phyloP scores from a whole-genome alignment of 2,113 vertebrate genomes.

The Madoqua kirkii region DNA sequence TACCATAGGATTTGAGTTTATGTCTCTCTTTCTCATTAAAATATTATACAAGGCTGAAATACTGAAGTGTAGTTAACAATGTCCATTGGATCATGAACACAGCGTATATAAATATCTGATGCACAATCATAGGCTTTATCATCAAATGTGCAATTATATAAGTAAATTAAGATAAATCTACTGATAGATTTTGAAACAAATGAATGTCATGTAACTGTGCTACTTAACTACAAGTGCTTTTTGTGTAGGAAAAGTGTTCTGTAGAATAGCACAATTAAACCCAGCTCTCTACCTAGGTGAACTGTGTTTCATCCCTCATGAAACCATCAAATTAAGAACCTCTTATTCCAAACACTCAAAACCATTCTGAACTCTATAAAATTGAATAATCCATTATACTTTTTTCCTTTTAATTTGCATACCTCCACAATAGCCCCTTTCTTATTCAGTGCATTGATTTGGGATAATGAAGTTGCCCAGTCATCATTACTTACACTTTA shows the following conservation, averaged over 20 bases:
- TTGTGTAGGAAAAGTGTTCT: not conserved
- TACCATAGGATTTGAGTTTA: not conserved
- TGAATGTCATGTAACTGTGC: not conserved
- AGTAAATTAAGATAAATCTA: not conserved
- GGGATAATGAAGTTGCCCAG: slow-evolving; percentile 28
- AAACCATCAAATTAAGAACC: slow-evolving; percentile 21
- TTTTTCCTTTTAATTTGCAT: slow-evolving; percentile 45
- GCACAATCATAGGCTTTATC: not conserved
- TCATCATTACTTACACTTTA: slow-evolving; percentile 28
- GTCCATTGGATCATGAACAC: not conserved
- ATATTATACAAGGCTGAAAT: not conserved
- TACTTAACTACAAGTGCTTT: not conserved
- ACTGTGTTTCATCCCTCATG: not conserved
- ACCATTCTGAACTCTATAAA: slow-evolving; percentile 41
- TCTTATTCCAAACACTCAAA: slow-evolving; percentile 32
- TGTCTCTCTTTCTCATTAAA: slow-evolving; percentile 8
- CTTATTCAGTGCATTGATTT: slow-evolving; percentile 18
- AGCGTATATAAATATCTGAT: not conserved
- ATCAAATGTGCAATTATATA: not conserved
- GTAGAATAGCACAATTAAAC: not conserved
- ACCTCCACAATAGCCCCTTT: not conserved
- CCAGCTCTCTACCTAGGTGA: not conserved
- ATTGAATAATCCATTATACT: slow-evolving; percentile 1
- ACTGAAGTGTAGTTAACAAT: not conserved
- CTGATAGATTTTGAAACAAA: not conserved